Conservation (phyloP, 2,113 vertebrate species). For the Paradoxurus hermaphroditus region DNA sequence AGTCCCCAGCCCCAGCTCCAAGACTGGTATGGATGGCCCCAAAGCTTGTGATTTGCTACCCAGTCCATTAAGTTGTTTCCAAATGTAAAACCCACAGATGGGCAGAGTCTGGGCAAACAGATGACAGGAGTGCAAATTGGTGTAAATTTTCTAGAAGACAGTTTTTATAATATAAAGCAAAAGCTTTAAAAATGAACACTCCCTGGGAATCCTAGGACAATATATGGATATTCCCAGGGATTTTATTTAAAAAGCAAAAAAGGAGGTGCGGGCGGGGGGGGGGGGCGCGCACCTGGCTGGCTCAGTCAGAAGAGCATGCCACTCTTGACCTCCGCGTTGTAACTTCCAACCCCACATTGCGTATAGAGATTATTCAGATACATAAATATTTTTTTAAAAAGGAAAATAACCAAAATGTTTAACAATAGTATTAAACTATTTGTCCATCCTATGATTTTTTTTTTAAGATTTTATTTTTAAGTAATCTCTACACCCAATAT, state of each 20-base stretch:
- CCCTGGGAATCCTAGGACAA: background rate
- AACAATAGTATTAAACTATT: background rate
- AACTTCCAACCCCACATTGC: background rate
- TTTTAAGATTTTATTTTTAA: background rate
- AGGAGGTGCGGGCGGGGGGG: no score
- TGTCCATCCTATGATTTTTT: background rate
- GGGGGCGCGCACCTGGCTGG: background rate
- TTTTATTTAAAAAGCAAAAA: background rate
- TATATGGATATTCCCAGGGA: background rate
- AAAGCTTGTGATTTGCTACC: background rate
- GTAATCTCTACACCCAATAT: background rate
- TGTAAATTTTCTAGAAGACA: background rate
- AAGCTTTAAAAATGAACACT: background rate
- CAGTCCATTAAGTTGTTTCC: background rate
- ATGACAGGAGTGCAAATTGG: background rate
- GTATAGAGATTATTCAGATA: background rate
- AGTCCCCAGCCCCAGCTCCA: background rate
- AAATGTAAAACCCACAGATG: background rate
- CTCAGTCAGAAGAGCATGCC: background rate
- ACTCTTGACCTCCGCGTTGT: background rate
- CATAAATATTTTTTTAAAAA: background rate
- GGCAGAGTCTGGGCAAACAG: background rate
- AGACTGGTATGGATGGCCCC: background rate
- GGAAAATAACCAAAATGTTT: background rate
- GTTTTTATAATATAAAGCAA: background rate